phyloP scores from a whole-genome alignment of 2,113 vertebrate species.

The Phylloscopus trochiloides region DNA sequence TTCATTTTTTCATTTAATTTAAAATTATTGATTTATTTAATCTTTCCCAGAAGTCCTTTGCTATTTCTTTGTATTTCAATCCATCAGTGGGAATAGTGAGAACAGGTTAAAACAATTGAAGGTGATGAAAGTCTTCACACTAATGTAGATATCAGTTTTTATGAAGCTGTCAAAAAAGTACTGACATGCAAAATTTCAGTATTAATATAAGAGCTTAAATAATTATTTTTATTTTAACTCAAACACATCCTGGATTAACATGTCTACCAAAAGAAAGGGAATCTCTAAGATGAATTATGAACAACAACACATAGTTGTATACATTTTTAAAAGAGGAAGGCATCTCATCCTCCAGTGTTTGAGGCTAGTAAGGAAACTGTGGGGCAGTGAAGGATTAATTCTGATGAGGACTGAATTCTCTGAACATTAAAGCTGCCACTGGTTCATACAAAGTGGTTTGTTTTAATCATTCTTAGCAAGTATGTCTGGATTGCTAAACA shows the following conservation, averaged over 20 bases:
- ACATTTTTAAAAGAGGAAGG: not conserved
- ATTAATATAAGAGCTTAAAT: not conserved
- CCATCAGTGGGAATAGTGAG: not conserved
- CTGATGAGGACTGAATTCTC: not conserved
- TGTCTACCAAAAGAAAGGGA: constrained; percentile 4
- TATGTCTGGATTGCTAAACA: not conserved
- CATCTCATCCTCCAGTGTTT: not conserved
- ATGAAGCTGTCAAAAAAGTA: constrained; percentile 34
- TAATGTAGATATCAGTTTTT: constrained; percentile 25
- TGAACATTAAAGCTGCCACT: not conserved
- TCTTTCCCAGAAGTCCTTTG: not conserved
- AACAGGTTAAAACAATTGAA: constrained; percentile 32
- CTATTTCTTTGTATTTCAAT: constrained; percentile 40
- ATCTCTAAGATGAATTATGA: not conserved
- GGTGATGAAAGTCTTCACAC: constrained; percentile 8
- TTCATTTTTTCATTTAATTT: no score
- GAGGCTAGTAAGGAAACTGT: constrained; percentile 16
- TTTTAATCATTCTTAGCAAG: constrained; percentile 1
- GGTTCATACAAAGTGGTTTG: not conserved
- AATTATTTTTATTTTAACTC: constrained; percentile 10
- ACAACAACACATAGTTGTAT: not conserved
- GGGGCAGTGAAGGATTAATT: not conserved
- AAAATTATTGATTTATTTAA: constrained; percentile 42
- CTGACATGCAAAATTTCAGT: not conserved
- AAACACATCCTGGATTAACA: not conserved